These are phyloP conservation scores for Leptinotarsa texana DNA, from an alignment of 1,140 invertebrate species.

Conservation along the genomic window DNA sequence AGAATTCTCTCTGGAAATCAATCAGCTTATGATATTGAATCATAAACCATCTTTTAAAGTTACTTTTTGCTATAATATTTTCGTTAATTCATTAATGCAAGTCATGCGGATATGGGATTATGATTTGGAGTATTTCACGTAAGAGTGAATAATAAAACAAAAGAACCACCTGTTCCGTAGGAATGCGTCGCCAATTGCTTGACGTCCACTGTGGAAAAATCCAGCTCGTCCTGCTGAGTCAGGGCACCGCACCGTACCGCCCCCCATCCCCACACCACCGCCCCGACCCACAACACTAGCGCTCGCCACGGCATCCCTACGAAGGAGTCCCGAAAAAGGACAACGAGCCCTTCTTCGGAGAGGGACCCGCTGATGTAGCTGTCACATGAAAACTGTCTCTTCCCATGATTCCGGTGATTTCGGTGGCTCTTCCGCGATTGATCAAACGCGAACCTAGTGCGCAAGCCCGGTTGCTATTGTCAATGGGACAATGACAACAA, in stretches of 20 bases:
- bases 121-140: not conserved
- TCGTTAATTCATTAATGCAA: too few species aligned
- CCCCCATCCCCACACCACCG: conserved; percentile 10
- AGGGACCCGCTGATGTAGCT: not conserved
- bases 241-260: conserved; percentile 2
- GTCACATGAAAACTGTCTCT: conserved; percentile 6
- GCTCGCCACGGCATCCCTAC: conserved; percentile 29
- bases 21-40: too few species aligned
- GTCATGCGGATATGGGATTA: too few species aligned
- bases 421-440: conserved; percentile 35
- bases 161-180: conserved; percentile 44
- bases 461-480: conserved; percentile 37
- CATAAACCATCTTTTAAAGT: too few species aligned
- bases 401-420: conserved; percentile 22
- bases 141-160: not conserved
- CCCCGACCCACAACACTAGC: not conserved
- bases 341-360: conserved; percentile 2
- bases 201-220: conserved; percentile 35
- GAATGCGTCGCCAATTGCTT: conserved; percentile 37
- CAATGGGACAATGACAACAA: conserved; percentile 43
- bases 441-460: conserved; percentile 35
- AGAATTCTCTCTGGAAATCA: too few species aligned
- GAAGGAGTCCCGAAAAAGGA: not conserved
- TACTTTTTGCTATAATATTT: too few species aligned
- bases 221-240: conserved; percentile 29